Evolutionary conservation across 30 jellyfish, hydroid and myxozoan genomes (phyloP).

Genomic region (Turritopsis rubra): DNA sequence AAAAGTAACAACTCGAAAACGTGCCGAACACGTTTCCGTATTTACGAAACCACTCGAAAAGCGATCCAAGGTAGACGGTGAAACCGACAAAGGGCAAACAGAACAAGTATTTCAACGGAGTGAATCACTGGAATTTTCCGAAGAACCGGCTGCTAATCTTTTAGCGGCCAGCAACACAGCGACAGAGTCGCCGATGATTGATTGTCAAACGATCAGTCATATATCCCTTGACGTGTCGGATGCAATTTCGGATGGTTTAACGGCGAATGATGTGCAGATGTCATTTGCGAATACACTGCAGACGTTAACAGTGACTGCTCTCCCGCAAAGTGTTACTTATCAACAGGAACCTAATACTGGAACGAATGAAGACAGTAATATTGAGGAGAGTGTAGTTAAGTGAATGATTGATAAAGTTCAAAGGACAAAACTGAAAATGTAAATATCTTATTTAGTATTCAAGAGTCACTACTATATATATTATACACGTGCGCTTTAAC

Average conservation of each 20-base stretch:
- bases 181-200: conserved; percentile 25
- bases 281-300: not conserved
- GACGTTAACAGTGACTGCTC: not conserved
- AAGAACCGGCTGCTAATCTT: not conserved
- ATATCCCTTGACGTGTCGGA: conserved; percentile 2
- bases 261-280: not conserved
- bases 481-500: not conserved
- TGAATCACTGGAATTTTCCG: not conserved
- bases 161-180: not conserved
- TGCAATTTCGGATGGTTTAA: conserved; percentile 2
- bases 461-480: not conserved
- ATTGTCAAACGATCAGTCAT: conserved; percentile 15
- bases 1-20: not conserved
- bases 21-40: conserved; percentile 1
- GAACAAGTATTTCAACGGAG: not conserved
- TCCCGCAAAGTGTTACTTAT: not conserved
- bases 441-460: not conserved
- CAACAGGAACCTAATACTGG: not conserved
- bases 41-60: conserved; percentile 8
- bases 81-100: not conserved
- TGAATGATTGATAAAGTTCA: not conserved
- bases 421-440: not conserved
- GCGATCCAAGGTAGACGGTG: not conserved
- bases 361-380: not conserved
- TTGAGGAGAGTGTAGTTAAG: conserved; percentile 9